Evolutionary conservation across 2,113 vertebrate species (phyloP).

Genomic region (Mellivora capensis): DNA sequence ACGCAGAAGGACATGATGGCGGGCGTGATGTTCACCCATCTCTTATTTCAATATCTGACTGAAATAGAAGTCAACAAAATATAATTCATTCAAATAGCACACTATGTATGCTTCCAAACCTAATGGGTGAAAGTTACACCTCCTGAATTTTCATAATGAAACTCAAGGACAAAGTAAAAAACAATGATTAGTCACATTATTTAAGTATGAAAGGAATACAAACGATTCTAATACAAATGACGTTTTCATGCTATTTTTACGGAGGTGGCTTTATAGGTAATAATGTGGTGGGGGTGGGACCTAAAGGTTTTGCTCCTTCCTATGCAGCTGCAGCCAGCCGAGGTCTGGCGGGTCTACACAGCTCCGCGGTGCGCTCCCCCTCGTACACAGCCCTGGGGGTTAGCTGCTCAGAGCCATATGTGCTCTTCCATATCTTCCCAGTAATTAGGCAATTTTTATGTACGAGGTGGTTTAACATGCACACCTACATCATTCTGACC

Average conservation of each 20-base stretch:
- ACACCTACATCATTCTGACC: slow-evolving; percentile 36
- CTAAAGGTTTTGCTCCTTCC: not conserved
- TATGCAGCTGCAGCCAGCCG: not conserved
- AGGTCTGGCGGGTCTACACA: not conserved
- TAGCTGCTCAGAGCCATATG: not conserved
- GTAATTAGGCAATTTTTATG: slow-evolving; percentile 70
- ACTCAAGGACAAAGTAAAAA: not conserved
- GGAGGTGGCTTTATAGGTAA: not conserved
- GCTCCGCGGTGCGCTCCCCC: not conserved
- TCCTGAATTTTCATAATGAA: not conserved
- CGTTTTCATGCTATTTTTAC: not conserved
- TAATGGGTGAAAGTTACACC: not conserved
- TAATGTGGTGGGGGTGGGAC: not conserved
- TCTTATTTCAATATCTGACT: not conserved
- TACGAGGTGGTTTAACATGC: not conserved
- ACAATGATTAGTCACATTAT: slow-evolving; percentile 39
- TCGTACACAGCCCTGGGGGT: not conserved
- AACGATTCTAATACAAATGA: not conserved
- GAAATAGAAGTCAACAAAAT: not conserved
- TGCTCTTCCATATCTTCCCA: not conserved
- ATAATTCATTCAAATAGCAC: slow-evolving; percentile 26
- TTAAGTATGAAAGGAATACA: slow-evolving; percentile 50
- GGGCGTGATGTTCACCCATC: rapidly evolving
- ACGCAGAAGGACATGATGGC: not conserved
- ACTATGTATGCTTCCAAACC: not conserved